Base-by-base conservation (phyloP, 2,888 invertebrate species). In the Stramonita haemastoma region DNA sequence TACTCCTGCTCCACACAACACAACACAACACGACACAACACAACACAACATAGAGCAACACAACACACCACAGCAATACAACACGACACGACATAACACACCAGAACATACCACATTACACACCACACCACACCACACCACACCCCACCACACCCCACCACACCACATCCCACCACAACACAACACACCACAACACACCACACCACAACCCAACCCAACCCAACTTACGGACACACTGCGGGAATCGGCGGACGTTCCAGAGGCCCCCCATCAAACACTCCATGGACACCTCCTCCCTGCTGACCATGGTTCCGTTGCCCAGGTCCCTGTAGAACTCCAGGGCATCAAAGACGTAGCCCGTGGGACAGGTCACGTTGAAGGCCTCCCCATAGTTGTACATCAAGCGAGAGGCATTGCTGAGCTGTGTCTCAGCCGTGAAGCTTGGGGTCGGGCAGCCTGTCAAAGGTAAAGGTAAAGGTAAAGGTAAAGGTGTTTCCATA, bases 161-260 rank as follows among this genome's bases (percentile, higher is more conserved):
- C 46, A 46, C 46, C 46, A 46, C 46, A 46, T 8, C 2, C 46
- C 46, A 46, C 29, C 11, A 73, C 60, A 81, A 2, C 46, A 46
- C 46, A 46, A 2, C 46, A 46, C 46, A 46, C 46, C 46, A 46
- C 46, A 46, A 2, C 60, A 60, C 22, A 22, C 60, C 15, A 19
- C 60, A 19, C 60, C 17, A 1, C 17, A 6, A 81, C 8, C 34
- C 1, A 5, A 81, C 32, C 11, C 6, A 1, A 26, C 6, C 22
- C 34, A n/a, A 90, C 92, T 90, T 89, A 92, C 92, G 79, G 73
- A 87, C 86, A 73, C 93, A 93, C 85, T 92, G 90, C 36, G 93
- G 93, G n/a, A 89, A 91, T 26, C 87, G 86, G 8, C 66, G 29
- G 17, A 92, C 90, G 86, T 92, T 92, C 93, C 93, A 93, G 13